phyloP scores from a whole-genome alignment of 2,888 invertebrate genomes.

The Limnephilus rhombicus region DNA sequence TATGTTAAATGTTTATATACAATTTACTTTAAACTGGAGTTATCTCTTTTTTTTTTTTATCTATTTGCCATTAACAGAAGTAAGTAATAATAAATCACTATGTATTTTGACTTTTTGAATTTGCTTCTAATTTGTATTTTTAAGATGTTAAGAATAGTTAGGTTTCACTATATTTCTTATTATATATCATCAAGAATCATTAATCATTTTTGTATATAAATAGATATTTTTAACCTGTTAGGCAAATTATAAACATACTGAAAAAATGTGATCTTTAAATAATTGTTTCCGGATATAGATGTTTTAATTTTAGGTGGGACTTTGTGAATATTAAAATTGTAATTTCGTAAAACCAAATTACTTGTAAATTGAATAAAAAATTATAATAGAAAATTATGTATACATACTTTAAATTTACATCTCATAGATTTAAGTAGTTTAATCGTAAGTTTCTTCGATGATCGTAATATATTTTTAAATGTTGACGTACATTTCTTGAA shows the following conservation, averaged over 20 bases:
- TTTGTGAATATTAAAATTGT: not conserved
- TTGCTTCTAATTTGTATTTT: not conserved
- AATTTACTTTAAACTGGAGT: not conserved
- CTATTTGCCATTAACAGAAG: not conserved
- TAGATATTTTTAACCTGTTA: not conserved
- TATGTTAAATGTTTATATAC: not conserved
- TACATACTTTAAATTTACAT: not conserved
- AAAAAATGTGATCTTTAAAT: not conserved
- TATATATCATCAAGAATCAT: not conserved
- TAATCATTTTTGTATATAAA: not conserved
- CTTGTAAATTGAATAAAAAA: not conserved
- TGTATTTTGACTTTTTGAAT: not conserved
- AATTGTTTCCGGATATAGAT: not conserved
- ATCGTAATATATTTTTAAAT: not conserved
- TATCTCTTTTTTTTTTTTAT: not conserved
- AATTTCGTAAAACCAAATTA: not conserved
- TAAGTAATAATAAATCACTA: not conserved
- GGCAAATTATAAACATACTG: not conserved
- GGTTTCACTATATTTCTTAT: not conserved
- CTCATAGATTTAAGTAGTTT: slow-evolving; percentile 13
- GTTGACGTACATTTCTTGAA: not conserved
- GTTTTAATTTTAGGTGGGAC: not conserved
- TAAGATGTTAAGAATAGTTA: not conserved
- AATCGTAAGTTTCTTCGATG: not conserved
- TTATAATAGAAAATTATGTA: not conserved